These are phyloP conservation scores for Drosophila pruinosa DNA, from an alignment of 1,140 invertebrate genomes.

Conservation along the genomic window DNA sequence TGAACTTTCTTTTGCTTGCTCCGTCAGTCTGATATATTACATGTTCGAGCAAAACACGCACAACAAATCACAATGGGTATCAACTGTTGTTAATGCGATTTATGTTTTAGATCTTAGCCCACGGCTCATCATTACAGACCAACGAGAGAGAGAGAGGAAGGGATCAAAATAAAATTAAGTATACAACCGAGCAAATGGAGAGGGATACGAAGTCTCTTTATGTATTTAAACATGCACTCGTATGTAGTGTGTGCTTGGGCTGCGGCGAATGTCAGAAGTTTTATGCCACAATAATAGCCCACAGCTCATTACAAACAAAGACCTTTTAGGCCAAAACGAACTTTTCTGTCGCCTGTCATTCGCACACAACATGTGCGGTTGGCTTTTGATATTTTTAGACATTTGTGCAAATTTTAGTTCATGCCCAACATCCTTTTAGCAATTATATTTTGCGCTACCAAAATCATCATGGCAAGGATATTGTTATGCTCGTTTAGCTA, in stretches of 20 bases:
- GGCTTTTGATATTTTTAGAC: conserved; percentile 35
- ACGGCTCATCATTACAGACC: conserved; percentile 12
- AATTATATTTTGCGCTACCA: conserved; percentile 18
- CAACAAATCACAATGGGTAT: conserved; percentile 31
- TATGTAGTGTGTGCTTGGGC: conserved; percentile 20
- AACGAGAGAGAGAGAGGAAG: not conserved
- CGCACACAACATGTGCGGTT: conserved; percentile 27
- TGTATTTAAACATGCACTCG: not conserved
- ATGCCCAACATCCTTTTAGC: not conserved
- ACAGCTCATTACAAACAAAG: conserved; percentile 18
- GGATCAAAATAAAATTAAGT: conserved; percentile 29
- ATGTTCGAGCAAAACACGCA: conserved; percentile 7
- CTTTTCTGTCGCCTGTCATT: conserved; percentile 21
- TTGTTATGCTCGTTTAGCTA: conserved; percentile 38
- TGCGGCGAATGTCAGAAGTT: conserved; percentile 36
- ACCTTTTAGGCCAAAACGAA: conserved; percentile 12
- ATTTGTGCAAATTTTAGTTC: conserved; percentile 19
- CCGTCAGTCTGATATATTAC: conserved; percentile 9
- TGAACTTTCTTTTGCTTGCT: not conserved
- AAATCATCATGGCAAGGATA: conserved; percentile 31
- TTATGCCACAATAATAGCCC: conserved; percentile 9
- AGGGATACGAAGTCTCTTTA: not conserved
- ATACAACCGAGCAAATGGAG: not conserved
- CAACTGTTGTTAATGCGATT: conserved; percentile 39
- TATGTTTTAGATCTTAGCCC: conserved; percentile 1